phyloP scores from a whole-genome alignment of 2,797 vertebrate species.

The Hapalemur alaotrensis region DNA sequence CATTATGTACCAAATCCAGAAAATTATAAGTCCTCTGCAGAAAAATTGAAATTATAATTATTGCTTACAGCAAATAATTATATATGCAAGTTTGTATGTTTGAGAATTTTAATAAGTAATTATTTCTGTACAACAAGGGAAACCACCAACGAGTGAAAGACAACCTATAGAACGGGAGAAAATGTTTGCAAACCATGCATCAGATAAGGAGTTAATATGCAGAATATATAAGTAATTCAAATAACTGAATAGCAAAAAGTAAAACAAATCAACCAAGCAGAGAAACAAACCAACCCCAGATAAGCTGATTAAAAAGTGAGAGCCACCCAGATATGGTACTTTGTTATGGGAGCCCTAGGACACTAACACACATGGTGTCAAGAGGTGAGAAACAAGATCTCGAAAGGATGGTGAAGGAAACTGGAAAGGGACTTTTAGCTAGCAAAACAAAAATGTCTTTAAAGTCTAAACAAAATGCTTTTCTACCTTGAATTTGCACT shows the following conservation, averaged over 20 bases:
- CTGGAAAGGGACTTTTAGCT: background rate
- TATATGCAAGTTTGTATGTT: background rate
- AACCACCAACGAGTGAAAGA: background rate
- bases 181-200: no score
- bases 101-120: background rate
- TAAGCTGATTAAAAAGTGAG: background rate
- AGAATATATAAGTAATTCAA: background rate
- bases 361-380: background rate
- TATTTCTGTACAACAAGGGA: background rate
- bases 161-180: background rate
- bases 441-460: background rate
- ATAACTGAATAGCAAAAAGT: background rate
- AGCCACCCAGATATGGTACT: no score
- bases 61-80: background rate
- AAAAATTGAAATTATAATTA: conserved; percentile 6
- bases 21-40: background rate
- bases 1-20: background rate
- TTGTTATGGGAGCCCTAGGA: background rate
- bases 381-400: background rate
- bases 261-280: background rate
- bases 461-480: background rate
- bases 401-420: background rate
- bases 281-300: background rate
- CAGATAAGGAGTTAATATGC: background rate
- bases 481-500: background rate